Base-by-base conservation (phyloP, 2,888 invertebrate species). In the Rhagophthalmus giganteus region DNA sequence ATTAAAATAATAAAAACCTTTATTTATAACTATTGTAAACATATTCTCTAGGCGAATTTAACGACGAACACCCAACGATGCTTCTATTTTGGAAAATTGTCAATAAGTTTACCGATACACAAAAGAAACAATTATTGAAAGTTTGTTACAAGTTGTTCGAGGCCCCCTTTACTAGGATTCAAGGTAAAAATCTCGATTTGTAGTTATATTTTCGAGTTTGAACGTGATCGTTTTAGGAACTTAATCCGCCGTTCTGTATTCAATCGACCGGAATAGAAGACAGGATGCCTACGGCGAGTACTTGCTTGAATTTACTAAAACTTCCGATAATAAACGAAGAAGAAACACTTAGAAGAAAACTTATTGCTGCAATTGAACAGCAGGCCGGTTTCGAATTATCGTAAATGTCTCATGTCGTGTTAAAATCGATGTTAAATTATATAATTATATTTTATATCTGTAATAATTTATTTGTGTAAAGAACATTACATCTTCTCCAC, bases 101-200 rank as follows among this genome's bases (percentile, higher is more conserved):
- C 5, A 81, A 85, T 44, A 81, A 81, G 32, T 94, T 98, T 72
- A 85, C 84, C 39, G 93, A 94, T 72, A 79, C 82, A 41, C 91
- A 95, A 73, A 85, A 88, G 55, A 81, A 94, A 51, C 89, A 91
- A 68, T 78, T 99, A 40, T 79, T 99, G 5, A 96, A n/a, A 96
- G 76, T 99, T 99, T 77, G 97, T 98, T 28, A 99, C 99, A 1
- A 95, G 96, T 71, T 98, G 98, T 71, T 98, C 98, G 0, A 78
- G 97, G 50, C 95, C 98, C 2, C 99, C 99, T 0, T 79, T 99
- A 14, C 78, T 99, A 27, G 99, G 99, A 1, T 99, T 99, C 70
- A 95, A 94, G 84, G 95, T 94, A 72, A 2, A 8, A 2, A 8
- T n/a, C 3, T 9, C 2, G 1, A 2, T 2, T 9, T 24, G 20